These are phyloP conservation scores for Cotesia typhae DNA, from an alignment of 1,140 invertebrate species.

Conservation along the genomic window DNA sequence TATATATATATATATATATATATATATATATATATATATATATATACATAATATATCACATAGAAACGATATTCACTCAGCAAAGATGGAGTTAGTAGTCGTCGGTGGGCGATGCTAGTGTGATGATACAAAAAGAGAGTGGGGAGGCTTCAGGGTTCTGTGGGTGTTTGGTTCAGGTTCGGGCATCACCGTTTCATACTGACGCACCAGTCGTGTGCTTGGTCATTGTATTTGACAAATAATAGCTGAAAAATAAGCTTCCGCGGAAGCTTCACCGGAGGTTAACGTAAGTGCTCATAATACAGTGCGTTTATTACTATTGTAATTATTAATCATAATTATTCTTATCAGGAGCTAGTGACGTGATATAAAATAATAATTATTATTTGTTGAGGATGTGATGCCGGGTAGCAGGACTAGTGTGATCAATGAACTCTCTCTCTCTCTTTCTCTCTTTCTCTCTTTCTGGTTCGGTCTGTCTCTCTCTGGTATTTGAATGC, in stretches of 20 bases:
- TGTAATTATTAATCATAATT: neutral
- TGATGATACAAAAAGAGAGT: slow-evolving; percentile 9
- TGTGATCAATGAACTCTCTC: slow-evolving; percentile 59
- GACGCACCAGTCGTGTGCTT: slow-evolving; percentile 16
- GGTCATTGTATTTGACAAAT: neutral
- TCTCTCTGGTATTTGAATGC: slow-evolving; percentile 7
- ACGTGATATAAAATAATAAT: neutral
- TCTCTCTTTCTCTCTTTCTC: slow-evolving; percentile 36
- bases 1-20: no score
- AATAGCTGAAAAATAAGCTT: neutral
- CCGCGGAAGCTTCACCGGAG: neutral
- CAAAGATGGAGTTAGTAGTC: no score
- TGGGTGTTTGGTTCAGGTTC: slow-evolving; percentile 35
- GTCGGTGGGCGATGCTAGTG: no score
- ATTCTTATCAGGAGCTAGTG: neutral
- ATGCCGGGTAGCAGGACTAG: slow-evolving; percentile 39
- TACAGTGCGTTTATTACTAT: neutral
- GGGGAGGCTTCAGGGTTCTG: slow-evolving; percentile 32
- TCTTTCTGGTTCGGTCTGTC: no score
- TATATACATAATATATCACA: no score
- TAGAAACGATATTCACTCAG: no score
- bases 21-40: no score
- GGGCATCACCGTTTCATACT: slow-evolving; percentile 30
- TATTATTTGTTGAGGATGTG: neutral
- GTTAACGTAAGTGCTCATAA: neutral